Evolutionary conservation across 2,113 vertebrate species (phyloP).

Genomic region (Poecilia latipinna): DNA sequence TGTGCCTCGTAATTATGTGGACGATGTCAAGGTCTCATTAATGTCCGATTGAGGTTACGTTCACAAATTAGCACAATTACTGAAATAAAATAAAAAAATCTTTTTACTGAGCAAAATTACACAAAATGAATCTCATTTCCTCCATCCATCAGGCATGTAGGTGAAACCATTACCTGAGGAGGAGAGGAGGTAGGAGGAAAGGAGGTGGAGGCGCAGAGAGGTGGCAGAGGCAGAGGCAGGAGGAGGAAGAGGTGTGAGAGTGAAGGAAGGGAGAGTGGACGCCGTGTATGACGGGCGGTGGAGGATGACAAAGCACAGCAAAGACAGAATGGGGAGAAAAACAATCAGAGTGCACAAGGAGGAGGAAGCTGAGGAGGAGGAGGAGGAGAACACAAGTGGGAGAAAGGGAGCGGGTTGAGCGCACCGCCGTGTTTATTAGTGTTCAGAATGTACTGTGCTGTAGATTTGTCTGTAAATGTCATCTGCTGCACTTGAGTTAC

Average conservation of each 20-base stretch:
- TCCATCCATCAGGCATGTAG: slow-evolving; percentile 28
- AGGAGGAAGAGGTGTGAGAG: slow-evolving; percentile 59
- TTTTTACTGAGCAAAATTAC: background rate
- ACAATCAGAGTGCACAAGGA: slow-evolving; percentile 25
- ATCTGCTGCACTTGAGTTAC: slow-evolving; percentile 63
- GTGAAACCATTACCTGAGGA: slow-evolving; percentile 42
- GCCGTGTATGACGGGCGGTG: slow-evolving; percentile 45
- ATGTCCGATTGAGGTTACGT: slow-evolving; percentile 1
- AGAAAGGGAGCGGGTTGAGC: slow-evolving; percentile 47
- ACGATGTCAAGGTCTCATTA: slow-evolving; percentile 8
- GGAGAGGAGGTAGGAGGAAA: slow-evolving; percentile 43
- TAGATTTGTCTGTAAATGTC: slow-evolving; percentile 71
- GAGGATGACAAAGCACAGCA: slow-evolving; percentile 53
- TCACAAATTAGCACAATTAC: background rate
- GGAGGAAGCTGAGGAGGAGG: slow-evolving; percentile 34
- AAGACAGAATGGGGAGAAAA: slow-evolving; percentile 42
- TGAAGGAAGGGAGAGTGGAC: slow-evolving; percentile 34
- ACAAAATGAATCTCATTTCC: slow-evolving; percentile 9
- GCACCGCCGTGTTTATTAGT: slow-evolving; percentile 57
- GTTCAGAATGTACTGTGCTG: slow-evolving; percentile 72
- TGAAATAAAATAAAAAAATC: background rate
- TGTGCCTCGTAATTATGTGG: background rate
- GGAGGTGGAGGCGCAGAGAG: slow-evolving; percentile 37
- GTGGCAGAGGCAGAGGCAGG: slow-evolving; percentile 56
- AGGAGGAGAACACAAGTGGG: slow-evolving; percentile 34